phyloP scores from a whole-genome alignment of 2,888 invertebrate species.

The Lucinisca nassula region DNA sequence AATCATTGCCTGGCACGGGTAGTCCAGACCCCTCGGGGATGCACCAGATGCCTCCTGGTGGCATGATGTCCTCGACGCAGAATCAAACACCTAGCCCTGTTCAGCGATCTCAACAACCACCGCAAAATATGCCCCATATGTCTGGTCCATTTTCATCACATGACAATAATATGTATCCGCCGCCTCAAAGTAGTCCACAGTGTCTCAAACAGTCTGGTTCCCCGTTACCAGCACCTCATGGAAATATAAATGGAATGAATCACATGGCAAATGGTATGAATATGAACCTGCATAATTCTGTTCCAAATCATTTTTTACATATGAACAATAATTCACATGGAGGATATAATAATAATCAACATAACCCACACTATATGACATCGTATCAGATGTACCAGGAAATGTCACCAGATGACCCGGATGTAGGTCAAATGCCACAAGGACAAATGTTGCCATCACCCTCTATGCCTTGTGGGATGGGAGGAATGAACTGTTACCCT shows the following conservation, averaged over 20 bases:
- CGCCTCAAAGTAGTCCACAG: constrained; percentile 67
- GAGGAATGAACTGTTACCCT: constrained; percentile 76
- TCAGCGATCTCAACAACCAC: constrained; percentile 62
- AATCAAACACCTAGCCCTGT: constrained; percentile 66
- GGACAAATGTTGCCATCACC: constrained; percentile 74
- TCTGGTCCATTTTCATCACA: constrained; percentile 55
- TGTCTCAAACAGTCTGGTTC: constrained; percentile 67
- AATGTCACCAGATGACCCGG: constrained; percentile 72
- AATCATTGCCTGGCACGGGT: constrained; percentile 64
- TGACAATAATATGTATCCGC: constrained; percentile 60
- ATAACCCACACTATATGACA: constrained; percentile 70
- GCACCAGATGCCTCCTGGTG: constrained; percentile 58
- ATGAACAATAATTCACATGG: constrained; percentile 64
- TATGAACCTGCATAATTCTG: constrained; percentile 70
- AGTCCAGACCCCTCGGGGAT: constrained; percentile 62
- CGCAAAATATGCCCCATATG: constrained; percentile 51
- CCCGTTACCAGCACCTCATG: constrained; percentile 66
- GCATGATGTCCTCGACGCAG: constrained; percentile 45
- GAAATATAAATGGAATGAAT: constrained; percentile 53
- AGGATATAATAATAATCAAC: constrained; percentile 31
- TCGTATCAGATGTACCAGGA: constrained; percentile 77
- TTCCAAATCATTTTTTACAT: constrained; percentile 67
- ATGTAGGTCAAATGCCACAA: constrained; percentile 71
- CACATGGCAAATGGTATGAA: constrained; percentile 62
- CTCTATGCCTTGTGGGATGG: constrained; percentile 78